Evolutionary conservation across 2,797 vertebrate species (phyloP), one percentile per base, ranked within the genome.

Genomic region (Allobates femoralis): DNA sequence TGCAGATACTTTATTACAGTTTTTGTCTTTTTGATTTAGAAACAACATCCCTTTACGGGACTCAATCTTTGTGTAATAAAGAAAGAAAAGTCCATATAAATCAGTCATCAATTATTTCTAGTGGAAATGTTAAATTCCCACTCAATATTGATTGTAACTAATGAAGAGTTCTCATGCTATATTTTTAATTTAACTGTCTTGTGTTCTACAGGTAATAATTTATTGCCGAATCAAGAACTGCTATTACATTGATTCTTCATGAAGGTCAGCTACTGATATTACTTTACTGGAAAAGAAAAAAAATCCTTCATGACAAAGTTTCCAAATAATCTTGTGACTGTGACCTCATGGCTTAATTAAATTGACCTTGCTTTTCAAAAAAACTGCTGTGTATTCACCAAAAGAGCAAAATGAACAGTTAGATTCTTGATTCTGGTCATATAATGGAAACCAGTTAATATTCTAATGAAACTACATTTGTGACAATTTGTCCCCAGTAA

Each of bases 281-380:
- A n/a, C n/a, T n/a, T n/a, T n/a, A 78, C 56, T 37, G 30, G 53
- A 60, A 37, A 56, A 56, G 14, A 60, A 55, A 19, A n/a, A 78
- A 58, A 58, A 78, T 37, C 21, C 8, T 53, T 6, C 53, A 56
- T n/a, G 53, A 15, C 11, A n/a, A 37, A 34, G 53, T 56, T 56
- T 60, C 55, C 34, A 78, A 37, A 37, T 78, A 23, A 58, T 60
- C 76, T 60, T 58, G 19, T 58, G 55, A 78, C 76, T 58, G 58
- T 78, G 76, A 78, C 30, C 76, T 18, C 76, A 60, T 34, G 19
- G 76, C 32, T 58, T 78, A 78, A 78, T 78, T 78, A 78, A 60
- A 78, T 78, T 78, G 76, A 78, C 76, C 53, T 78, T 28, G 28
- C 55, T n/a, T 78, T 56, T 78, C 6, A 34, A 28, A 60, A n/a